These are phyloP conservation scores for Hipposideros larvatus DNA, from an alignment of 2,797 vertebrate species.

Conservation along the genomic window DNA sequence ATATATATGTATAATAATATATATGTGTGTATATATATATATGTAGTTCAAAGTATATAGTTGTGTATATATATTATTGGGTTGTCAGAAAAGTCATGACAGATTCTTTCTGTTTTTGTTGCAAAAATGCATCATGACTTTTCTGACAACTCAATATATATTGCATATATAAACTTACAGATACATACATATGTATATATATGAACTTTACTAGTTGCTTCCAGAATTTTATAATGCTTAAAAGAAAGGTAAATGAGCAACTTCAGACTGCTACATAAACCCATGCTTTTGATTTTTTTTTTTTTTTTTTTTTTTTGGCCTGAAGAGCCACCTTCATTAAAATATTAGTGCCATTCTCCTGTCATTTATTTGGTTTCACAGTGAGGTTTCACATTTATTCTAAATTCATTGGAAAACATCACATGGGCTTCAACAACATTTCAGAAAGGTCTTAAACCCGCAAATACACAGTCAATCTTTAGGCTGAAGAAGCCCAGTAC, in stretches of 20 bases:
- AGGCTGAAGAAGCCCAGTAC: not conserved
- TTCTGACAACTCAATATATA: not conserved
- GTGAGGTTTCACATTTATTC: not conserved
- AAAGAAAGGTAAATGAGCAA: not conserved
- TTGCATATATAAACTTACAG: too few species aligned
- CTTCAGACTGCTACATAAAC: not conserved
- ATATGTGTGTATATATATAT: too few species aligned
- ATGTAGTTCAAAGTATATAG: not conserved
- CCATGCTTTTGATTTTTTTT: not conserved
- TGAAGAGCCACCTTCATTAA: not conserved
- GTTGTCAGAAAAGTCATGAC: too few species aligned
- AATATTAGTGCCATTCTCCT: not conserved
- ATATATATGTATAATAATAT: not conserved
- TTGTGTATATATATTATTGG: not conserved
- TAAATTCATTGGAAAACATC: not conserved
- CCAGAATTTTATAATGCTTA: not conserved
- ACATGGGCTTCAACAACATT: not conserved
- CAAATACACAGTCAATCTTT: conserved; percentile 12
- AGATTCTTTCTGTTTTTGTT: too few species aligned
- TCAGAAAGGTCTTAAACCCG: not conserved
- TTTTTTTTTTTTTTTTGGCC: not conserved
- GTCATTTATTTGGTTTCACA: not conserved
- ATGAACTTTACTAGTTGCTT: not conserved
- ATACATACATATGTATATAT: too few species aligned
- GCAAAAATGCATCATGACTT: too few species aligned